Evolutionary conservation across 2,888 invertebrate species (phyloP), one percentile per base, ranked within the genome.

Genomic region (Trachelus stipa): DNA sequence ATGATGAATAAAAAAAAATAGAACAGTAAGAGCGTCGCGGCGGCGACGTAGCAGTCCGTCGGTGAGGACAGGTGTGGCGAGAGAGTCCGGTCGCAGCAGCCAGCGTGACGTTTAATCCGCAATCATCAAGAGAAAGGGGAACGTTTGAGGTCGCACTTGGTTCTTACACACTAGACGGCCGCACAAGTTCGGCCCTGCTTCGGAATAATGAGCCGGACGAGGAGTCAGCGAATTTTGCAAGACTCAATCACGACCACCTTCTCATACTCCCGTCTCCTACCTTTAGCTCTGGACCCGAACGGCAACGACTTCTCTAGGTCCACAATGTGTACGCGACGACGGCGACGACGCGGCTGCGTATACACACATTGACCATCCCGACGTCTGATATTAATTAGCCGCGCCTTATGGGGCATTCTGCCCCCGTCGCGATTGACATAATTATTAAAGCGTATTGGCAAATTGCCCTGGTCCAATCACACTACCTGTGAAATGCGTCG

Each of bases 221-320:
- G 81, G 86, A 87, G 86, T 87, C 88, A 86, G 86, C 86, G 83
- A 81, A 86, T 84, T 86, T 88, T 85, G 80, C 71, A 79, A 71
- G 78, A 77, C 83, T 84, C 86, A 82, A 86, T 87, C 87, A 83
- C 40, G 40, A 23, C 23, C 40, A 40, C 40, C 40, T 15, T 12
- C 37, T 40, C 40, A 12, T 40, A 40, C 40, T 40, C 15, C 15
- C 15, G 40, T 4, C 40, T 4, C 23, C 40, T 40, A 23, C 23
- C 40, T 40, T 40, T 9, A 23, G 15, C 15, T 12, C 40, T 40
- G 40, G 40, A 40, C 23, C 23, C 40, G 0, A 40, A 23, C 40
- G 40, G 40, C 40, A 15, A 15, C 40, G 40, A 23, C 40, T 40
- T 15, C 40, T 40, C 40, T 40, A 40, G 40, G 40, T 23, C 6